These are phyloP conservation scores for Sympetrum striolatum DNA, from an alignment of 2,888 invertebrate genomes.

Conservation along the genomic window DNA sequence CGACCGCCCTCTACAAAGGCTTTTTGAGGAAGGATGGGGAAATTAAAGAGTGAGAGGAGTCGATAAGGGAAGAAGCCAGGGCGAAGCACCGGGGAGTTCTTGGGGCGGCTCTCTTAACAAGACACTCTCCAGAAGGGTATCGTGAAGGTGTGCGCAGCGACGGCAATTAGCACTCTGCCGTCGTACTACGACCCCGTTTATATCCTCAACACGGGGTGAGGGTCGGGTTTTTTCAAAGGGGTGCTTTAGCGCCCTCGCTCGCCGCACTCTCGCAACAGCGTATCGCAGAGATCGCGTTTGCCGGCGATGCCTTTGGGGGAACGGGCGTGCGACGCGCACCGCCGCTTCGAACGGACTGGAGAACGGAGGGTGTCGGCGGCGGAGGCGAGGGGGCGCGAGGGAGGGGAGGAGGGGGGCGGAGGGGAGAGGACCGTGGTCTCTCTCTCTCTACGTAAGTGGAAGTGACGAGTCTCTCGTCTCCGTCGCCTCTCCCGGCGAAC, in stretches of 20 bases:
- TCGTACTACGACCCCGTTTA: neutral
- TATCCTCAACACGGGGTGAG: neutral
- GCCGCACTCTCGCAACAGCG: too few relatives aligned
- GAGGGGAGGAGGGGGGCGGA: neutral
- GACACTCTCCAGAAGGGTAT: neutral
- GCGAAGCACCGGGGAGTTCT: too few relatives aligned
- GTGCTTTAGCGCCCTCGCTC: too few relatives aligned
- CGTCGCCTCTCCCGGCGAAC: neutral
- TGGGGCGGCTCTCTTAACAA: neutral
- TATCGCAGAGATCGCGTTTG: neutral
- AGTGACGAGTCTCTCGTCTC: neutral
- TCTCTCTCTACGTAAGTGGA: neutral
- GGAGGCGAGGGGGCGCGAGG: neutral
- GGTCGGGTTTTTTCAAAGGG: too few relatives aligned
- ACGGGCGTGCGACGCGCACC: neutral
- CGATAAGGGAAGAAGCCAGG: too few relatives aligned
- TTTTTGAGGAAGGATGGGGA: neutral
- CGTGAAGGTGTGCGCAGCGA: neutral
- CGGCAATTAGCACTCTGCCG: neutral
- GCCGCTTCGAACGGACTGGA: neutral
- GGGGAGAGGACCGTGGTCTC: neutral
- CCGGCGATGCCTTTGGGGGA: neutral
- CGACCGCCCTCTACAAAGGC: too few relatives aligned
- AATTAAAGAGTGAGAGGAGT: neutral
- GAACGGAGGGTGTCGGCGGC: neutral